Evolutionary conservation across 2,888 invertebrate genomes (phyloP).

Genomic region (Empis stercorea): DNA sequence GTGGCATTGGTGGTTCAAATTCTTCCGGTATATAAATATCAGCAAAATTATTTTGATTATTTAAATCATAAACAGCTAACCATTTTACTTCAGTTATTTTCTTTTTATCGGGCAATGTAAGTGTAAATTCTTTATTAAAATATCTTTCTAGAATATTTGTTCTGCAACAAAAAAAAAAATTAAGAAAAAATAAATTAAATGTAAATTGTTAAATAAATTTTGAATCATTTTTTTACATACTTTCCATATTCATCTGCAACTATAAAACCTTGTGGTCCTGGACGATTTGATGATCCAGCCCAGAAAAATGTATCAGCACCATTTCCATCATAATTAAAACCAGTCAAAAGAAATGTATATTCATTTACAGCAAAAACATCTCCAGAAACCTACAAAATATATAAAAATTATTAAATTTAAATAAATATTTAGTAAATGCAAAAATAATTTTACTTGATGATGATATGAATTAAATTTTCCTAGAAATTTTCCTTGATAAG

Average conservation of each 20-base stretch:
- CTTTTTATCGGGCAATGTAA: conserved; percentile 72
- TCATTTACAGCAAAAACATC: conserved; percentile 83
- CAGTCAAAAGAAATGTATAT: conserved; percentile 62
- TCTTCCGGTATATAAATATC: conserved; percentile 84
- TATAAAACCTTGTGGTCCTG: conserved; percentile 84
- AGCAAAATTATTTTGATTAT: conserved; percentile 75
- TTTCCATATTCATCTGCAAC: conserved; percentile 78
- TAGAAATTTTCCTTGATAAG: conserved; percentile 65
- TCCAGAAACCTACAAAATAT: conserved; percentile 58
- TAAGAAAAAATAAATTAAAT: too few species aligned
- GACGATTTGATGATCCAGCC: conserved; percentile 77
- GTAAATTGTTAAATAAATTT: not conserved
- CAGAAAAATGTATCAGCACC: conserved; percentile 88
- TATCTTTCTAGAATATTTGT: conserved; percentile 78
- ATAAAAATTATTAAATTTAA: not conserved
- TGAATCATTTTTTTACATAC: conserved; percentile 24
- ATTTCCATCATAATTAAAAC: conserved; percentile 81
- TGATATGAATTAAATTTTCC: conserved; percentile 83
- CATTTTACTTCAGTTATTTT: conserved; percentile 78
- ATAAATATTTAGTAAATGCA: not conserved
- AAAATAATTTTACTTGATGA: conserved; percentile 47
- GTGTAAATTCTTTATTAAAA: conserved; percentile 69
- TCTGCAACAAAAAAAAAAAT: too few species aligned
- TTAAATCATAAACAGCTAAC: conserved; percentile 79
- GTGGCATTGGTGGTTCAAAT: conserved; percentile 71